phyloP scores from a whole-genome alignment of 2,888 invertebrate genomes.

The Pseudococcus longispinus region DNA sequence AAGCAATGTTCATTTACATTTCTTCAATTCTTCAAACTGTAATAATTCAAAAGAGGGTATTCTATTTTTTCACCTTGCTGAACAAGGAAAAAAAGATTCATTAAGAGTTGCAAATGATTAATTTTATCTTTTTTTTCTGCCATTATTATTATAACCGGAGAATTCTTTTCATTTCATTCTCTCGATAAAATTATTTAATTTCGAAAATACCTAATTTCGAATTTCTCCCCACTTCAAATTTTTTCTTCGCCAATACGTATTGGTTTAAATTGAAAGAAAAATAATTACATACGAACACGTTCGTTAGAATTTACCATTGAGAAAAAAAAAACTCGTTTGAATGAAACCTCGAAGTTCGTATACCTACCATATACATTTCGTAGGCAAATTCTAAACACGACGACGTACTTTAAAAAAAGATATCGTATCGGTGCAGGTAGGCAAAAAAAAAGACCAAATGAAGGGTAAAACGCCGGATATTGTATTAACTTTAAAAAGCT shows the following conservation, averaged over 20 bases:
- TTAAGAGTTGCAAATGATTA: not conserved
- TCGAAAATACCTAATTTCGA: not conserved
- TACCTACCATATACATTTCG: not conserved
- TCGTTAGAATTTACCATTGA: not conserved
- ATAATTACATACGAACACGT: not conserved
- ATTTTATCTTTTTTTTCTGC: not conserved
- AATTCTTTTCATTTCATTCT: not conserved
- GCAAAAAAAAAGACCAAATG: not conserved
- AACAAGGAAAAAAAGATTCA: conserved; percentile 4
- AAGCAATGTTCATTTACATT: not conserved
- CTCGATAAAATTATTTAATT: not conserved
- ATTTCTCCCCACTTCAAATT: not conserved
- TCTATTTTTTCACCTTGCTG: not conserved
- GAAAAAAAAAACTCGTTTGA: not conserved
- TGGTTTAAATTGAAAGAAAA: not conserved
- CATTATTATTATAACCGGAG: not conserved
- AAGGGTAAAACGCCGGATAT: not conserved
- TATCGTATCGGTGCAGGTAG: not conserved
- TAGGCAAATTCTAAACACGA: not conserved
- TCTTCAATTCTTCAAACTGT: not conserved
- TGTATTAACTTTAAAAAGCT: not conserved
- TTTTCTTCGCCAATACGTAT: not conserved
- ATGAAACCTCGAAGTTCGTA: not conserved
- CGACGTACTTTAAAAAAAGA: not conserved
- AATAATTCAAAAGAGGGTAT: not conserved